Base-by-base conservation (phyloP, 2,888 invertebrate genomes). In the Calliopum simillimum region DNA sequence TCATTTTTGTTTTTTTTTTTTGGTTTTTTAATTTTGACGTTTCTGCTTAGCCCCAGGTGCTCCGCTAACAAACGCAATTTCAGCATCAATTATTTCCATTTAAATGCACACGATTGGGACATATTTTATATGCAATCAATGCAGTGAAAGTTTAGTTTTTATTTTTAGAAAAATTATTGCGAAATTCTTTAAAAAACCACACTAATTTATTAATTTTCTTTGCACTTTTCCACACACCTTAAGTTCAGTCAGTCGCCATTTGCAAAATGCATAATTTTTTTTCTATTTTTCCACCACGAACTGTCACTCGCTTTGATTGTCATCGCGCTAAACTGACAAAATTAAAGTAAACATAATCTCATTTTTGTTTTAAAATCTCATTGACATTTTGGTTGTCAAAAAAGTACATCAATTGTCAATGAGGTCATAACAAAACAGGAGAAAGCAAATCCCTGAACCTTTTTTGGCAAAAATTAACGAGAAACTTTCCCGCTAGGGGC, bases 171-270 rank as follows among this genome's bases (percentile, higher is more conserved):
- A 33, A 23, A 12, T 25, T 51, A 13, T 56, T 56, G 13, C 23
- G 25, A 56, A 56, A 56, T 23, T 56, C 11, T 14, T 21, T 23
- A 56, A 56, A 21, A 56, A 56, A 21, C 25, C 25, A 21, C 14
- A 56, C 23, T 33, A 33, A 33, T 33, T 33, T 33, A 33, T 33
- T 33, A 8, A 33, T 33, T 33, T 33, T 33, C 5, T 33, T 33
- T 33, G 25, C 33, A 56, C 21, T 21, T 43, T 44, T 25, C 19
- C 53, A 67, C 66, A 47, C 47, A 67, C 66, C 58, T 56, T 21
- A 19, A 14, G 16, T 19, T 44, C 44, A 23, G 16, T 11, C 66
- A 58, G 63, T 64, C 73, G 73, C 73, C 73, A 73, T 73, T 73
- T 73, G 73, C 71, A 71, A 71, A 71, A 71, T 44, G 66, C 71